These are phyloP conservation scores for Bovichtus diacanthus DNA, from an alignment of 2,797 vertebrate species.

Conservation along the genomic window DNA sequence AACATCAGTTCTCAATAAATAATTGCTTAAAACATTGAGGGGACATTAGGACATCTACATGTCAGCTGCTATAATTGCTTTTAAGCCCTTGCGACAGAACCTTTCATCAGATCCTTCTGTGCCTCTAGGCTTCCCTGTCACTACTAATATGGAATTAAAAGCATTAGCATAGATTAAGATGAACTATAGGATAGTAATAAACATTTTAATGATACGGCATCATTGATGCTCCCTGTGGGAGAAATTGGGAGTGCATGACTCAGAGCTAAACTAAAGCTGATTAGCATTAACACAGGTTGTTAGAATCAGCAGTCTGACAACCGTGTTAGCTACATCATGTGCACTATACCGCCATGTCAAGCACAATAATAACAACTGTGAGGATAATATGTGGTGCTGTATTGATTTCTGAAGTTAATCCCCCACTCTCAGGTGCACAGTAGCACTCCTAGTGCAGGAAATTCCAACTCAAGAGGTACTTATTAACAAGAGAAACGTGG, in stretches of 20 bases:
- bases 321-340: background rate
- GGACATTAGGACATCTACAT: slow-evolving; percentile 34
- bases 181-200: slow-evolving; percentile 32
- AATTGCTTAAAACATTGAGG: background rate
- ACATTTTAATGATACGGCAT: slow-evolving; percentile 24
- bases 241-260: background rate
- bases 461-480: background rate
- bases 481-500: slow-evolving; percentile 23
- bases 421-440: background rate
- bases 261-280: slow-evolving; percentile 25
- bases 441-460: background rate
- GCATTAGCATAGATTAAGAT: slow-evolving; percentile 47
- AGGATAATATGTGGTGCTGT: background rate
- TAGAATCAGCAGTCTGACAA: background rate
- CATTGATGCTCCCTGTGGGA: slow-evolving; percentile 27
- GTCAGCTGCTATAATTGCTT: slow-evolving; percentile 23
- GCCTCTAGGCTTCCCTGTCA: slow-evolving; percentile 23
- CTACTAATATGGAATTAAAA: slow-evolving; percentile 35
- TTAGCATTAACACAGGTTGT: slow-evolving; percentile 21
- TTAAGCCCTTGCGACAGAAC: background rate
- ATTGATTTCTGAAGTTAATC: background rate
- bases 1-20: slow-evolving; percentile 5
- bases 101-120: slow-evolving; percentile 27
- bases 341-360: background rate
- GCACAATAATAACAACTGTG: background rate